Evolutionary conservation across 1,140 invertebrate species (phyloP), one percentile per base, ranked within the genome.

Genomic region (Ridgeia piscesae): DNA sequence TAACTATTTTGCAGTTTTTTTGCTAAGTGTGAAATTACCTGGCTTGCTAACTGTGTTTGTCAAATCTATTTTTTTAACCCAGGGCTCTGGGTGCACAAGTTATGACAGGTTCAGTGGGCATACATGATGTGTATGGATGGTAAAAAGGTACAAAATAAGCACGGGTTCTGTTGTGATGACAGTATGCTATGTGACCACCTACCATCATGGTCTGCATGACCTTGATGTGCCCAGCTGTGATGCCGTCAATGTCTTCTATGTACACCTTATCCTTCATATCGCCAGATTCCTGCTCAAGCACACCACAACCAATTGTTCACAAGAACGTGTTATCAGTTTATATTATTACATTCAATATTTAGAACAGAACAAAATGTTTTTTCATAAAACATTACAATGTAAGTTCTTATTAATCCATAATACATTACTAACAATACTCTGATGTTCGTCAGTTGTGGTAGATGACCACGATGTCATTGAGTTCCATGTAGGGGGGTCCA

Each of bases 191-290:
- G 27, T 14, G 11, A 21, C 14, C 17, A 21, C 58, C 6, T 77
- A 77, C 58, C 58, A 77, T 77, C 58, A 77, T 77, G 58, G 58
- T 77, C 58, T 77, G 58, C 58, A 77, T 77, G 58, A 77, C 58
- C 17, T 8, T 21, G 58, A 77, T 77, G 58, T 77, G 58, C 11
- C 17, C 58, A 77, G 58, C 11, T 31, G 58, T 77, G 58, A 77
- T 8, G 2, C 27, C 58, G 27, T 77, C 58, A 77, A 77, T 77
- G 11, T 77, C 27, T 31, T 77, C 58, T 21, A 77, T 31, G 58
- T 77, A 77, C 58, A 21, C 58, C 58, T 77, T 77, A 77, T 77
- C 17, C 27, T 31, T 77, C 58, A 77, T 77, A 77, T 77, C 58
- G 58, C 14, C 58, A 27, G 58, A 77, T 0, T 77, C 58, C 58